A percentile compares a stretch with the other conserved stretches of the same genome.
Evolutionary conservation across 2,797 vertebrate genomes (phyloP).

Genomic region (Rhinoraja longicauda): DNA sequence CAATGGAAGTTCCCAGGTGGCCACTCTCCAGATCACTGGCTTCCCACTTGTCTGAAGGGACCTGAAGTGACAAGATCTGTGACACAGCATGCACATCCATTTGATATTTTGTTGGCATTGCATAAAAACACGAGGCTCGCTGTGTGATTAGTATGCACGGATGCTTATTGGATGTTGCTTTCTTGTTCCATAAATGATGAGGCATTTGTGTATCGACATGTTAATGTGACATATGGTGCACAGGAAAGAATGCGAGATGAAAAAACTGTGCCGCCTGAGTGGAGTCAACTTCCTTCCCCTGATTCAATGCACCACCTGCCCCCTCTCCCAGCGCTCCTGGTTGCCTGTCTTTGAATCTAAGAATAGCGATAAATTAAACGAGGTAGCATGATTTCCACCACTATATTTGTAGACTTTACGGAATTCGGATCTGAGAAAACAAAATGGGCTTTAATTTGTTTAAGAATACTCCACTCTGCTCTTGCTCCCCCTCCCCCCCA

Average conservation of each 20-base stretch:
- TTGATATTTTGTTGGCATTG: not conserved
- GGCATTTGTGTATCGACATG: conserved; percentile 16
- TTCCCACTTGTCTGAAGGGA: not conserved
- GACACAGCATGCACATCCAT: no score
- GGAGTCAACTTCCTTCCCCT: not conserved
- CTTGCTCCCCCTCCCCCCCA: no score
- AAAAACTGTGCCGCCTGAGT: not conserved
- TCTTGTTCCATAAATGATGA: not conserved
- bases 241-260: not conserved
- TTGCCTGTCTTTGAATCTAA: not conserved
- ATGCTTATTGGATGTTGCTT: not conserved
- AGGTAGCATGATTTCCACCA: not conserved
- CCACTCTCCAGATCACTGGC: not conserved
- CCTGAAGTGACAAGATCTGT: not conserved
- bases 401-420: not conserved
- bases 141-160: not conserved
- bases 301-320: not conserved
- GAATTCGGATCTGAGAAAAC: not conserved
- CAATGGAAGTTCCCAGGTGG: not conserved
- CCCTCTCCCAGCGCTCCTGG: not conserved
- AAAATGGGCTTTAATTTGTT: not conserved
- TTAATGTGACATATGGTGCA: conserved; percentile 13
- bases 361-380: not conserved
- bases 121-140: not conserved
- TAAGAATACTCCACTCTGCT: no score